These are phyloP conservation scores for Leptodactylus fallax DNA, from an alignment of 2,797 vertebrate species.

Conservation along the genomic window DNA sequence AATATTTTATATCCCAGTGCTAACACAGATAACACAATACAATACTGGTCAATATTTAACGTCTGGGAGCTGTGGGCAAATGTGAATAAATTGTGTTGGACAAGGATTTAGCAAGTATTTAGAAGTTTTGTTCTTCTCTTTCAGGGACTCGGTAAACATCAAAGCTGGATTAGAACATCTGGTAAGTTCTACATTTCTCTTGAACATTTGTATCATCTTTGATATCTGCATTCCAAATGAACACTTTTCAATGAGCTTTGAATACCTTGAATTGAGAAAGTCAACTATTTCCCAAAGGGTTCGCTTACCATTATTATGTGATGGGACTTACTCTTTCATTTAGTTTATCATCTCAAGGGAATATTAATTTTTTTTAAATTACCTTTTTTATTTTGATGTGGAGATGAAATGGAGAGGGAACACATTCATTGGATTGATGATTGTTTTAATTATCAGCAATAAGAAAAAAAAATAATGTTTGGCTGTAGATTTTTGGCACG, in stretches of 20 bases:
- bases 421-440: constrained; percentile 80
- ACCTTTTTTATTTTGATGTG: constrained; percentile 80
- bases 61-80: constrained; percentile 21
- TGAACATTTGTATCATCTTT: constrained; percentile 87
- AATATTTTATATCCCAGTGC: not conserved
- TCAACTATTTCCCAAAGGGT: constrained; percentile 83
- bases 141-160: constrained; percentile 89
- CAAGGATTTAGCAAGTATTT: constrained; percentile 83
- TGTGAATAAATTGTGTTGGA: constrained; percentile 68
- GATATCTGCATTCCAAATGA: constrained; percentile 92
- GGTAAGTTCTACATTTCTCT: constrained; percentile 92
- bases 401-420: constrained; percentile 79
- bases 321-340: constrained; percentile 83
- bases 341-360: constrained; percentile 81
- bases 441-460: constrained; percentile 80
- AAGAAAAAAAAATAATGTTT: constrained; percentile 74
- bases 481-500: constrained; percentile 78
- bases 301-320: constrained; percentile 81
- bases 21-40: not conserved
- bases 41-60: constrained; percentile 50
- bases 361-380: constrained; percentile 82
- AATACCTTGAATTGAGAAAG: constrained; percentile 86
- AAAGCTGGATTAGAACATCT: constrained; percentile 98
- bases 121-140: constrained; percentile 92
- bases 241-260: constrained; percentile 85